These are phyloP conservation scores for Barypeithes pellucidus DNA, from an alignment of 2,888 invertebrate genomes.

Conservation along the genomic window DNA sequence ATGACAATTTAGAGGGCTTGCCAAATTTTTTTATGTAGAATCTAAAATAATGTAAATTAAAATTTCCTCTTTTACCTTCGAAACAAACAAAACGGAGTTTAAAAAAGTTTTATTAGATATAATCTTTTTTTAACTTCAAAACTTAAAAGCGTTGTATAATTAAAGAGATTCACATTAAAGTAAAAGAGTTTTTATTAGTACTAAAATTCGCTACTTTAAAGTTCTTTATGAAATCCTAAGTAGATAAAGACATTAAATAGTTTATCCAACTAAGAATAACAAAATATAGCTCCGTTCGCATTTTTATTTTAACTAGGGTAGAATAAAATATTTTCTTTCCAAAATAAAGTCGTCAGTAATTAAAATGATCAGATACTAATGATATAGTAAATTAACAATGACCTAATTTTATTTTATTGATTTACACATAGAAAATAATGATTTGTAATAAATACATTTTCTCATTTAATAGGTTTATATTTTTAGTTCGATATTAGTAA, in stretches of 20 bases:
- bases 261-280: slow-evolving; percentile 9
- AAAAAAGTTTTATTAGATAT: neutral
- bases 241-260: slow-evolving; percentile 6
- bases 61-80: neutral
- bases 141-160: slow-evolving; percentile 15
- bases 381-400: too few species aligned
- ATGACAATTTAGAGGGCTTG: too few species aligned
- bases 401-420: too few species aligned
- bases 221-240: slow-evolving; percentile 15
- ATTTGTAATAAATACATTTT: too few species aligned
- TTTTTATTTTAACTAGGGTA: neutral
- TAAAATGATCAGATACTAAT: neutral
- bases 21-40: too few species aligned
- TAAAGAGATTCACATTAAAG: slow-evolving; percentile 6
- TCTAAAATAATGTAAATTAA: neutral
- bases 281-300: neutral
- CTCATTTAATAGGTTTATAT: too few species aligned
- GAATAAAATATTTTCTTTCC: neutral
- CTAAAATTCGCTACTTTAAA: slow-evolving; percentile 12
- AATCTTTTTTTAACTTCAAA: neutral
- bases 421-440: too few species aligned
- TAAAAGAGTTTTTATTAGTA: slow-evolving; percentile 8
- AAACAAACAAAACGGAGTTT: slow-evolving; percentile 1
- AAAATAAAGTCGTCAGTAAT: neutral
- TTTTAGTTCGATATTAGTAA: too few species aligned